phyloP scores from a whole-genome alignment of 2,888 invertebrate genomes.

The Synanthedon vespiformis region DNA sequence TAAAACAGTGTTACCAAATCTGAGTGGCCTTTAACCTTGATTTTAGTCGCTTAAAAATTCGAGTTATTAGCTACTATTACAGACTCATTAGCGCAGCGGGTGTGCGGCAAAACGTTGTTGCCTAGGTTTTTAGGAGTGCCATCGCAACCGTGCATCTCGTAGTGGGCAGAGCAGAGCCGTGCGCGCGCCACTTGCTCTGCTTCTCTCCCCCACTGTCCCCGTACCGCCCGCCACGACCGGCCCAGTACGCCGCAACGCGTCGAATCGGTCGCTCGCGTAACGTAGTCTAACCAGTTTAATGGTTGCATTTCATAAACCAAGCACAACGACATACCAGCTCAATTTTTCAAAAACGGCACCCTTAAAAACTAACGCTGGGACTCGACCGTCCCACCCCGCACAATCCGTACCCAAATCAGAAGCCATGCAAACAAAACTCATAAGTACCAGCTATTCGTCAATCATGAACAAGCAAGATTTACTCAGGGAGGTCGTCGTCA shows the following conservation, averaged over 20 bases:
- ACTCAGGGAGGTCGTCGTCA: slow-evolving; percentile 76
- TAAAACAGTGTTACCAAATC: slow-evolving; percentile 26
- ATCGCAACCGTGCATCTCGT: slow-evolving; percentile 39
- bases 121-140: slow-evolving; percentile 63
- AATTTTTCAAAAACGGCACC: slow-evolving; percentile 43
- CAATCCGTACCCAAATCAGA: slow-evolving; percentile 37
- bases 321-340: slow-evolving; percentile 14
- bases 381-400: slow-evolving; percentile 38
- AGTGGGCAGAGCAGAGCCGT: slow-evolving; percentile 55
- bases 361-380: slow-evolving; percentile 39
- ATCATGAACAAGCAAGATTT: slow-evolving; percentile 76
- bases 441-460: slow-evolving; percentile 74
- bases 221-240: slow-evolving; percentile 40
- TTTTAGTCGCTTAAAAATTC: slow-evolving; percentile 21
- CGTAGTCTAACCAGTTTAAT: slow-evolving; percentile 23
- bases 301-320: not conserved
- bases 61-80: slow-evolving; percentile 29
- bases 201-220: slow-evolving; percentile 39
- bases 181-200: slow-evolving; percentile 62
- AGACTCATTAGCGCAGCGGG: slow-evolving; percentile 40
- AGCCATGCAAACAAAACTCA: slow-evolving; percentile 69
- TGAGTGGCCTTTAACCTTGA: slow-evolving; percentile 54
- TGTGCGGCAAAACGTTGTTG: slow-evolving; percentile 62
- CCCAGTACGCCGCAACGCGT: slow-evolving; percentile 69
- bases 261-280: slow-evolving; percentile 57